phyloP scores from a whole-genome alignment of 2,797 vertebrate genomes.

The Hephaestus fuliginosus region DNA sequence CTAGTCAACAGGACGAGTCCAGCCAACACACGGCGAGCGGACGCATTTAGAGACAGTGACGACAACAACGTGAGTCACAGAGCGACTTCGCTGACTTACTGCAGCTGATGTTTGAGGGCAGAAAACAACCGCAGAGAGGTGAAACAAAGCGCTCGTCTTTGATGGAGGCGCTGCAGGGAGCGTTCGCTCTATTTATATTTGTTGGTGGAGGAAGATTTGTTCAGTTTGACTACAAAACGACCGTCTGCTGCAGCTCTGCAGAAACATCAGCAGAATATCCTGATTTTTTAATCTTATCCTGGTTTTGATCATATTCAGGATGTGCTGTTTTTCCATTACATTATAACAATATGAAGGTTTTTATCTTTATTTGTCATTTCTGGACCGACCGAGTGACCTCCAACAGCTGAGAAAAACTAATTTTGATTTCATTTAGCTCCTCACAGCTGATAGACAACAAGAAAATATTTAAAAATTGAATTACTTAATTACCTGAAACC shows the following conservation, averaged over 20 bases:
- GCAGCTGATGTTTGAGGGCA: slow-evolving; percentile 3
- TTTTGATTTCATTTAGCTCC: background rate
- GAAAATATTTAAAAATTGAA: no score
- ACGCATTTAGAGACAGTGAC: slow-evolving; percentile 62
- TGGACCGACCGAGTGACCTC: no score
- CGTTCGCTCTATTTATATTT: background rate
- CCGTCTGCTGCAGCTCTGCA: background rate
- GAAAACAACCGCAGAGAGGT: background rate
- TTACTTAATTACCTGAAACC: no score
- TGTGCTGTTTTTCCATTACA: no score
- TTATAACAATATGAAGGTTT: no score
- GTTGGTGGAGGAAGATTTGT: background rate
- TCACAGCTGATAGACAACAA: background rate
- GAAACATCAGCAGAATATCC: no score
- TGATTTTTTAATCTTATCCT: no score
- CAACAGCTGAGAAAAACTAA: background rate
- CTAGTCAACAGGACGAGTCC: slow-evolving; percentile 41
- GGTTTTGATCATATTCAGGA: no score
- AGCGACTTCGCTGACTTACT: no score
- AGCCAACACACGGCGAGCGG: slow-evolving; percentile 44
- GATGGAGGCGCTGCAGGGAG: background rate
- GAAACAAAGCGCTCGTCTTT: background rate
- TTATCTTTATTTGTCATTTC: no score
- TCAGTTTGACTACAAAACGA: background rate
- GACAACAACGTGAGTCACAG: slow-evolving; percentile 54